A percentile compares a stretch with the other conserved stretches of the same genome.
Evolutionary conservation across 1,140 invertebrate species (phyloP).

Genomic region (Drosophila ambigua): DNA sequence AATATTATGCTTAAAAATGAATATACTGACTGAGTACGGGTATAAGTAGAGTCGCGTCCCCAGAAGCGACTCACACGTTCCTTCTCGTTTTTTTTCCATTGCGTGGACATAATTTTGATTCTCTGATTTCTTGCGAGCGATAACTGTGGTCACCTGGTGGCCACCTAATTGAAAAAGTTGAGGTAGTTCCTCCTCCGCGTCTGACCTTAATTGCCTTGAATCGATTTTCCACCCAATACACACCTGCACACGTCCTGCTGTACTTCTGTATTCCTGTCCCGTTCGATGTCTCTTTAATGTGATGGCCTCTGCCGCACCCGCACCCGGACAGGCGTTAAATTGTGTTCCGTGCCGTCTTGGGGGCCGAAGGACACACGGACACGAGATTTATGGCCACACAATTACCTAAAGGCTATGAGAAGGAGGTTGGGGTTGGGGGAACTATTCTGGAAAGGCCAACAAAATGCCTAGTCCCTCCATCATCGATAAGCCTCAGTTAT

Average conservation of each 20-base stretch:
- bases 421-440: constrained; percentile 20
- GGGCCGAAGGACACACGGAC: constrained; percentile 40
- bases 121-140: constrained; percentile 61
- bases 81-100: constrained; percentile 9
- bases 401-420: constrained; percentile 59
- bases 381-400: constrained; percentile 68
- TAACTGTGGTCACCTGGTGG: constrained; percentile 64
- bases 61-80: too few relatives aligned
- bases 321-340: constrained; percentile 59
- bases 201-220: constrained; percentile 70
- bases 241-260: constrained; percentile 20
- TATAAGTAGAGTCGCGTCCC: too few relatives aligned
- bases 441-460: constrained; percentile 25
- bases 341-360: constrained; percentile 22
- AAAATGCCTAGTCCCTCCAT: neutral
- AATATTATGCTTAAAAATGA: too few relatives aligned
- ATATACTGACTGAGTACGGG: too few relatives aligned
- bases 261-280: constrained; percentile 16
- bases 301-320: constrained; percentile 29
- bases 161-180: constrained; percentile 70
- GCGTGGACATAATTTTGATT: constrained; percentile 60
- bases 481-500: constrained; percentile 53
- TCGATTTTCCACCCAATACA: constrained; percentile 62
- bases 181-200: constrained; percentile 53
- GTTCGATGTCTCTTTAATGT: constrained; percentile 49